Evolutionary conservation across 2,888 invertebrate species (phyloP), one percentile per base, ranked within the genome.

Genomic region (Drosophila meridionalis): DNA sequence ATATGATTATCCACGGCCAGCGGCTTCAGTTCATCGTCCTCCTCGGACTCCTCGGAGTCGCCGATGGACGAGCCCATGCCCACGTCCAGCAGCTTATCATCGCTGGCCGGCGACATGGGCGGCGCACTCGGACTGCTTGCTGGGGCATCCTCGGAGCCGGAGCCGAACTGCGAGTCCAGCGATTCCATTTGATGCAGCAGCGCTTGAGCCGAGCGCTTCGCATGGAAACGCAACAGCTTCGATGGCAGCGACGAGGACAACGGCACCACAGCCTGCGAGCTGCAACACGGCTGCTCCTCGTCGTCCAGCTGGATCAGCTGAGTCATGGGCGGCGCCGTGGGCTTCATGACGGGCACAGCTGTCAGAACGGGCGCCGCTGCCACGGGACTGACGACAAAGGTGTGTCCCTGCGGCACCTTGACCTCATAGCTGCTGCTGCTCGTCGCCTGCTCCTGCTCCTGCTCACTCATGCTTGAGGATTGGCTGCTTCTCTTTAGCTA

Each of bases 1-100:
- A 92, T 91, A 70, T 93, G 93, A 86, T 93, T 93, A 69, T 93
- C 93, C 38, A 92, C 90, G 9, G 93, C 93, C 68, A 93, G 76
- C 4, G 93, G 93, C 63, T 93, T 93, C 14, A 93, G 78, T 57
- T 93, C 93, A 73, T 93, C 93, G 50, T 93, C 92, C 69, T 93
- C 93, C 69, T 93, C 93, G 0, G 93, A 93, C 55, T 92, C 92
- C 69, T 89, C 91, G 0, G 92, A 91, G 34, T 91, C 91, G 2
- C 88, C 91, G 20, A 92, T 91, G 14, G 92, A 91, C 0, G 91
- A 89, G 7, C 91, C 91, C 90, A 92, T 91, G 64, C 91, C 91
- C 20, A 91, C 89, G 43, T 90, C 91, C 50, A 92, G 83, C n/a
- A 90, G 73, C 57, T 90, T 90, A 12, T 91, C 90, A 32, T 82